Evolutionary conservation across 2,888 invertebrate genomes (phyloP).

Genomic region (Coecobrya sp.): DNA sequence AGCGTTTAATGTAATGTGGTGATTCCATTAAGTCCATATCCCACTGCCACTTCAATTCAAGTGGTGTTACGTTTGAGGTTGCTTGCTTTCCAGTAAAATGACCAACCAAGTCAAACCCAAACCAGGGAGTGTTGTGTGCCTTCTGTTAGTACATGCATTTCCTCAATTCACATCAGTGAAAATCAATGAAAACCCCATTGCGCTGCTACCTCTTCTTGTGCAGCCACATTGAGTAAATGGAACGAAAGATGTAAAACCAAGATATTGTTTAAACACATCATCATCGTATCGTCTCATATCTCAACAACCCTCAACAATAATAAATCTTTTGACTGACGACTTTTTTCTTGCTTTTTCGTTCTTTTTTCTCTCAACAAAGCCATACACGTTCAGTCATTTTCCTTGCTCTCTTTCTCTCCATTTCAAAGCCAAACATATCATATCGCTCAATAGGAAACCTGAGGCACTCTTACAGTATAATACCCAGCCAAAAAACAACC

Average conservation of each 20-base stretch:
- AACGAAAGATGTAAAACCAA: conserved; percentile 59
- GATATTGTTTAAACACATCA: conserved; percentile 79
- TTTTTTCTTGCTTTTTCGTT: neutral
- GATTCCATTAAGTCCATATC: conserved; percentile 69
- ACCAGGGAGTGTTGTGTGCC: neutral
- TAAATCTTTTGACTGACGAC: conserved; percentile 72
- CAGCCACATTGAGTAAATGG: conserved; percentile 37
- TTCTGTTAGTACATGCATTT: neutral
- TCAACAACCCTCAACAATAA: conserved; percentile 76
- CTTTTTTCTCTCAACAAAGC: neutral
- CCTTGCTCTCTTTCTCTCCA: neutral
- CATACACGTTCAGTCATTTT: neutral
- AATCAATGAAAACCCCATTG: conserved; percentile 22
- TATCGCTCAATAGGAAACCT: conserved; percentile 44
- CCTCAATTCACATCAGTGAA: conserved; percentile 16
- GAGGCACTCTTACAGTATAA: neutral
- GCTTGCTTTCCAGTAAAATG: conserved; percentile 32
- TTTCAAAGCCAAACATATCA: conserved; percentile 38
- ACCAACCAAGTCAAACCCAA: conserved; percentile 17
- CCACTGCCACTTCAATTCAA: conserved; percentile 50
- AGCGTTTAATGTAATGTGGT: conserved; percentile 76
- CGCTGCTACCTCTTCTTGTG: neutral
- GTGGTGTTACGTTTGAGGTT: conserved; percentile 34
- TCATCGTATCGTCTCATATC: conserved; percentile 70
- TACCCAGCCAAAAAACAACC: conserved; percentile 22